Evolutionary conservation across 2,113 vertebrate genomes (phyloP).

Genomic region (Scolopax mira): DNA sequence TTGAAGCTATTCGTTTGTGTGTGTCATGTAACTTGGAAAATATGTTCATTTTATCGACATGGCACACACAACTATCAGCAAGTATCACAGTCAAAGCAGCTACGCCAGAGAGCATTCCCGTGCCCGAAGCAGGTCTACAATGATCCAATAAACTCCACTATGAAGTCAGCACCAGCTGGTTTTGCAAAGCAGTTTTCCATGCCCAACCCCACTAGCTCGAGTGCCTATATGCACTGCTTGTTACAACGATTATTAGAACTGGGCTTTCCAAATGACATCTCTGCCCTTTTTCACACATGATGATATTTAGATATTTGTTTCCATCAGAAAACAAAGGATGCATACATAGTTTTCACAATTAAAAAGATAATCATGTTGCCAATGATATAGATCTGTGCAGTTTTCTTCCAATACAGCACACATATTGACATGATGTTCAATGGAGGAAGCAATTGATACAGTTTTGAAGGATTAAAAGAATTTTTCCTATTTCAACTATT

Average conservation of each 20-base stretch:
- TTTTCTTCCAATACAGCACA: not conserved
- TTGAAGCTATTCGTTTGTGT: not conserved
- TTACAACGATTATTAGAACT: not conserved
- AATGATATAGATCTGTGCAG: slow-evolving; percentile 13
- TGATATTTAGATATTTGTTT: not conserved
- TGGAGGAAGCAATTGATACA: slow-evolving; percentile 45
- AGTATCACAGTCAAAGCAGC: not conserved
- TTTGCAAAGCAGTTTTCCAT: not conserved
- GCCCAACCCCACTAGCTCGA: not conserved
- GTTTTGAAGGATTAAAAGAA: slow-evolving; percentile 69
- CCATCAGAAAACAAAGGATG: not conserved
- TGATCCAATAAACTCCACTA: not conserved
- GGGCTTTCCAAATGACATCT: not conserved
- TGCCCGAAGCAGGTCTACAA: not conserved
- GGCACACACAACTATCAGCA: not conserved
- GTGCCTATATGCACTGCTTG: rapidly evolving
- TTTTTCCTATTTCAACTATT: slow-evolving; percentile 63
- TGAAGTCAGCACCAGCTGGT: not conserved
- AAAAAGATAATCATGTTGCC: slow-evolving; percentile 38
- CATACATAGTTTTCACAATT: not conserved
- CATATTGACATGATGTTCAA: not conserved
- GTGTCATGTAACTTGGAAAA: not conserved
- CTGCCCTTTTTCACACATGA: not conserved
- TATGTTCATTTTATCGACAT: rapidly evolving
- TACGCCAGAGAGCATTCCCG: not conserved